A percentile compares a stretch with the other conserved stretches of the same genome.
Evolutionary conservation across 2,888 invertebrate genomes (phyloP).

Genomic region (Helobdella robusta): DNA sequence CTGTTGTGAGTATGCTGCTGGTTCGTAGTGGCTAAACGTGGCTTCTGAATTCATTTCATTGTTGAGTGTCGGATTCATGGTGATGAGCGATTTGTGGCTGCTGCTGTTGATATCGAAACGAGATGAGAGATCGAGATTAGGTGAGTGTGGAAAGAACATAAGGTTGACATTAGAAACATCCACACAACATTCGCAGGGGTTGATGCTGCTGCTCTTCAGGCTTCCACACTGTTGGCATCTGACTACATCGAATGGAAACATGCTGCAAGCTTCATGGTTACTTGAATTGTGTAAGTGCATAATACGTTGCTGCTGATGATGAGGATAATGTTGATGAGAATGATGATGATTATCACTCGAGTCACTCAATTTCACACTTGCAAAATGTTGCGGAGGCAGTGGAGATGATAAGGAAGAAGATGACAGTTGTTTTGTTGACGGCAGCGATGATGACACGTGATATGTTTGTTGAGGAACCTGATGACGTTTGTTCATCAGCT

Average conservation of each 20-base stretch:
- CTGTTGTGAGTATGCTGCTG: background rate
- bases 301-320: no score
- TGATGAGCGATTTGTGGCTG: background rate
- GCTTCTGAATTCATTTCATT: background rate
- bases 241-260: background rate
- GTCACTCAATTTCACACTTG: background rate
- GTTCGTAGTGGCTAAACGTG: background rate
- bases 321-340: background rate
- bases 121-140: conserved; percentile 14
- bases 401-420: no score
- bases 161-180: conserved; percentile 10
- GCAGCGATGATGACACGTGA: background rate
- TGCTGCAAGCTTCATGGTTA: no score
- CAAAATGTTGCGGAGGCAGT: background rate
- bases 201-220: background rate
- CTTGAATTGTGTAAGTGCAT: no score
- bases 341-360: background rate
- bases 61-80: background rate
- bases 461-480: no score
- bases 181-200: background rate
- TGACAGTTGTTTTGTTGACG: no score
- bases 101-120: background rate
- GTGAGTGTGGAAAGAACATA: conserved; percentile 17
- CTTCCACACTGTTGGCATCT: background rate
- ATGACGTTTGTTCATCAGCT: no score